A percentile compares a stretch with the other conserved stretches of the same genome.
Conservation (phyloP, 2,888 invertebrate species). For the Anodontia alba region DNA sequence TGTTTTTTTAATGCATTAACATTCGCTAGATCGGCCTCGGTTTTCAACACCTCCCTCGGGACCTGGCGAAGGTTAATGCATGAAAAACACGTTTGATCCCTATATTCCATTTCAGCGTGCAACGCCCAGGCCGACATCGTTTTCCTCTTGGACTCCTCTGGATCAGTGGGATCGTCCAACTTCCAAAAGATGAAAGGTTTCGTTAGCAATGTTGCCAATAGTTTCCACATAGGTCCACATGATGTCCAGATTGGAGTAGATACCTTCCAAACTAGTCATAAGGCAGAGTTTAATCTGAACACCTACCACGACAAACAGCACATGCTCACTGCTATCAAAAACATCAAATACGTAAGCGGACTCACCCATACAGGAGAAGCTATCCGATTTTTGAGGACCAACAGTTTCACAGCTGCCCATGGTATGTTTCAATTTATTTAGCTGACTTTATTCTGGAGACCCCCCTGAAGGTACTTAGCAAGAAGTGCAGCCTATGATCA, state of each 20-base stretch:
- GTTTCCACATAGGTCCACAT: constrained; percentile 70
- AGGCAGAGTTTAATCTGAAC: constrained; percentile 72
- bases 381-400: constrained; percentile 58
- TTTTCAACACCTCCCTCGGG: too few species aligned
- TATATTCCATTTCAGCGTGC: constrained; percentile 67
- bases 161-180: constrained; percentile 72
- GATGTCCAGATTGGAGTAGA: constrained; percentile 72
- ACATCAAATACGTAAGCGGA: constrained; percentile 63
- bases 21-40: too few species aligned
- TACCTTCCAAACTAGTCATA: constrained; percentile 68
- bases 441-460: too few species aligned
- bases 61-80: too few species aligned
- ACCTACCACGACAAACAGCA: constrained; percentile 51
- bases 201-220: constrained; percentile 67
- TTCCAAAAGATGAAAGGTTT: constrained; percentile 74
- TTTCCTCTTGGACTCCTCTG: constrained; percentile 76
- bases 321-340: constrained; percentile 60
- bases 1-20: too few species aligned
- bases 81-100: too few species aligned
- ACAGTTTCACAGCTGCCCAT: constrained; percentile 70
- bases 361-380: constrained; percentile 73
- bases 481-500: too few species aligned
- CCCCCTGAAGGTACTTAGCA: too few species aligned
- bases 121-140: constrained; percentile 76
- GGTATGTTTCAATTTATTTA: constrained; percentile 36